These are phyloP conservation scores for Myxocyprinus asiaticus DNA, from an alignment of 2,113 vertebrate species.

Conservation along the genomic window DNA sequence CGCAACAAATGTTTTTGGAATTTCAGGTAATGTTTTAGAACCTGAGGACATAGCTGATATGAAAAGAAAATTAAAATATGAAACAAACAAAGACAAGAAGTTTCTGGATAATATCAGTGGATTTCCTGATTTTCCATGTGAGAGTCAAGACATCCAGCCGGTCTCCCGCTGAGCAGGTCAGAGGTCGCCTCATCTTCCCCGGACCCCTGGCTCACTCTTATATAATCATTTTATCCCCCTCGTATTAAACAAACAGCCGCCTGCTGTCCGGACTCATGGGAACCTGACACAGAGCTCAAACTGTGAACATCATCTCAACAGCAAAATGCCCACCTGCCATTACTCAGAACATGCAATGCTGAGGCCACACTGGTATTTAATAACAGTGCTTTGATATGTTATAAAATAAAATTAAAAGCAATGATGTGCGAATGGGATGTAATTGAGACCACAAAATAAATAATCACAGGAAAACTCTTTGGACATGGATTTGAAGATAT, in stretches of 20 bases:
- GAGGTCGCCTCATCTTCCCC: slow-evolving; percentile 44
- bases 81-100: neutral
- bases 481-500: too few relatives aligned
- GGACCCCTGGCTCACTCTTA: slow-evolving; percentile 36
- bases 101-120: slow-evolving; percentile 25
- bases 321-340: neutral
- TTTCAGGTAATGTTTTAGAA: slow-evolving; percentile 17
- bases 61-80: slow-evolving; percentile 31
- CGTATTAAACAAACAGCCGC: slow-evolving; percentile 45
- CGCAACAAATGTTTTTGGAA: too few relatives aligned
- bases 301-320: neutral
- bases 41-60: slow-evolving; percentile 3
- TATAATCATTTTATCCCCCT: slow-evolving; percentile 25
- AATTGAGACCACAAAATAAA: too few relatives aligned
- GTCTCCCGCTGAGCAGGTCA: slow-evolving; percentile 39
- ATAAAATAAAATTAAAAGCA: neutral
- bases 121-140: slow-evolving; percentile 32
- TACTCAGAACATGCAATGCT: neutral
- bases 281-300: slow-evolving; percentile 21
- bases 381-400: too few relatives aligned
- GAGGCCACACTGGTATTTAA: neutral
- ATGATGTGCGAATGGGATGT: too few relatives aligned
- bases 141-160: slow-evolving; percentile 33
- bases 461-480: too few relatives aligned
- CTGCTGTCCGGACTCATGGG: slow-evolving; percentile 36